Evolutionary conservation across 2,888 invertebrate genomes (phyloP).

Genomic region (Chrysotoxum bicinctum): DNA sequence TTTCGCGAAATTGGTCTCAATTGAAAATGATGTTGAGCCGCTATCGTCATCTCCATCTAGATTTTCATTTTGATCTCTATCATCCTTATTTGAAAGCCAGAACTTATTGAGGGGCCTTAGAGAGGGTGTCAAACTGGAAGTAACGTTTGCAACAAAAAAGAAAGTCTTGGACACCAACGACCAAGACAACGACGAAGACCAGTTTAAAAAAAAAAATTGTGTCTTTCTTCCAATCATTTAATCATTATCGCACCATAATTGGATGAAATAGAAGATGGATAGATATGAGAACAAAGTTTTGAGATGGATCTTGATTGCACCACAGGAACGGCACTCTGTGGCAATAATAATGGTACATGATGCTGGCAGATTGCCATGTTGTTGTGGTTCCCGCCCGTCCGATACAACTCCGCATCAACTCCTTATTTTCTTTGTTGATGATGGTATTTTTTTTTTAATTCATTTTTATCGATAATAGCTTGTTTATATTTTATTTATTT

Average conservation of each 20-base stretch:
- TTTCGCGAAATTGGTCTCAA: constrained; percentile 64
- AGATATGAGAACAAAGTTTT: constrained; percentile 14
- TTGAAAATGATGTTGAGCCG: constrained; percentile 31
- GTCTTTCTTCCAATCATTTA: constrained; percentile 46
- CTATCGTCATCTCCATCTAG: neutral
- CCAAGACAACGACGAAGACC: constrained; percentile 23
- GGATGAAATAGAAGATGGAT: constrained; percentile 41
- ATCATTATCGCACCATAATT: constrained; percentile 64
- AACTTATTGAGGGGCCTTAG: neutral
- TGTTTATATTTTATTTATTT: neutral
- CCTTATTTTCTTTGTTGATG: neutral
- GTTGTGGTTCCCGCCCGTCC: neutral
- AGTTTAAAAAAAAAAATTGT: constrained; percentile 46
- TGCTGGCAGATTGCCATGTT: constrained; percentile 7
- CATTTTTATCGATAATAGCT: neutral
- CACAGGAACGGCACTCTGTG: neutral
- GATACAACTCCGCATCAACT: neutral
- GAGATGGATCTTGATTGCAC: constrained; percentile 25
- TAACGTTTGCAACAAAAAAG: constrained; percentile 11
- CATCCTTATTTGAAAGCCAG: constrained; percentile 19
- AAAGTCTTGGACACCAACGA: constrained; percentile 9
- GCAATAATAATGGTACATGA: neutral
- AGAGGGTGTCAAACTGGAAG: constrained; percentile 10
- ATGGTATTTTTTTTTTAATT: neutral
- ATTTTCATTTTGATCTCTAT: constrained; percentile 11